Evolutionary conservation across 2,113 vertebrate species (phyloP).

Genomic region (Cavia porcellus): DNA sequence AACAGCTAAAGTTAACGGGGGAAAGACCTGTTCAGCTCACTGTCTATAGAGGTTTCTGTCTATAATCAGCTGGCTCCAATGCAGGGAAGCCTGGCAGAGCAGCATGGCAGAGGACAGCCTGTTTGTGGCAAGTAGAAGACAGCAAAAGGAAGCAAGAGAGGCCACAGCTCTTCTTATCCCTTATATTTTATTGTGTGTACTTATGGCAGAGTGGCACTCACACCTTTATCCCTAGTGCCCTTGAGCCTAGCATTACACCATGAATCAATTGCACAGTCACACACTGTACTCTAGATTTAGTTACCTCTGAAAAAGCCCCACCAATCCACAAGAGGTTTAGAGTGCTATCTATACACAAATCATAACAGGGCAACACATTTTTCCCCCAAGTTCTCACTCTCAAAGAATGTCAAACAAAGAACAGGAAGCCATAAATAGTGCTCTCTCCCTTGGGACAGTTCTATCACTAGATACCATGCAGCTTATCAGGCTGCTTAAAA

Average conservation of each 20-base stretch:
- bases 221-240: background rate
- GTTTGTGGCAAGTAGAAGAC: background rate
- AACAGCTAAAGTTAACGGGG: background rate
- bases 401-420: conserved; percentile 20
- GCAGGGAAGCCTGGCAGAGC: background rate
- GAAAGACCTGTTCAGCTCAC: background rate
- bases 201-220: background rate
- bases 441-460: background rate
- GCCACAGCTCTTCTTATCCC: background rate
- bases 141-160: background rate
- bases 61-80: background rate
- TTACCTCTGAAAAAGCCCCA: background rate
- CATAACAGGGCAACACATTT: background rate
- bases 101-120: background rate
- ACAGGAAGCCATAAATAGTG: background rate
- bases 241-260: background rate
- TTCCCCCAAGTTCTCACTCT: conserved; percentile 1
- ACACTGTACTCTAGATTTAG: background rate
- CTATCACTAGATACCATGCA: background rate
- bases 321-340: background rate
- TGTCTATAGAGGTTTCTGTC: background rate
- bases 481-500: background rate
- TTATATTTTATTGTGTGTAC: background rate
- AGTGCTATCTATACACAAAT: background rate
- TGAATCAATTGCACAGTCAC: background rate